phyloP scores from a whole-genome alignment of 1,140 invertebrate genomes.

The Leucophenga varia region DNA sequence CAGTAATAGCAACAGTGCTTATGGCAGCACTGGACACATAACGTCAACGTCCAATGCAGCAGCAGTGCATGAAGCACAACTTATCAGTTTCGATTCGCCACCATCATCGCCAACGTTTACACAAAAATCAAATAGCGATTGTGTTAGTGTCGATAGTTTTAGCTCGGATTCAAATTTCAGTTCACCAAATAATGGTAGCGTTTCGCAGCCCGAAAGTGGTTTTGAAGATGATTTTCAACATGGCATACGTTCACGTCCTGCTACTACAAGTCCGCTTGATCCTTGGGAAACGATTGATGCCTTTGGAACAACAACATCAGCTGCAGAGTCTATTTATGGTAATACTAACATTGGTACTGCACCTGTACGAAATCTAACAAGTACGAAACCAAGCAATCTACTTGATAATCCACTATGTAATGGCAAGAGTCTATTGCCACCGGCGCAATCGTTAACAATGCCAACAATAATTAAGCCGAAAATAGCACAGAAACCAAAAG shows the following conservation, averaged over 20 bases:
- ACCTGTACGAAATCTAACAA: constrained; percentile 41
- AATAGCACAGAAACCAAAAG: constrained; percentile 47
- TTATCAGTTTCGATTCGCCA: constrained; percentile 67
- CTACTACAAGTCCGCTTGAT: constrained; percentile 56
- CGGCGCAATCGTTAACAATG: constrained; percentile 57
- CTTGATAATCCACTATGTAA: constrained; percentile 57
- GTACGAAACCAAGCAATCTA: constrained; percentile 36
- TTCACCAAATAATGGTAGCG: constrained; percentile 63
- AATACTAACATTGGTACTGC: constrained; percentile 35
- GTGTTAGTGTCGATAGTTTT: constrained; percentile 72
- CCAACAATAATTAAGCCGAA: constrained; percentile 68
- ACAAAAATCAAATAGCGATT: constrained; percentile 71
- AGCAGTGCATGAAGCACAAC: constrained; percentile 42
- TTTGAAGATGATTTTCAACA: constrained; percentile 77
- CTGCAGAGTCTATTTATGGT: constrained; percentile 1
- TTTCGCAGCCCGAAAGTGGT: constrained; percentile 72
- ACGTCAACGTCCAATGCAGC: neutral
- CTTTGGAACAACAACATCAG: constrained; percentile 27
- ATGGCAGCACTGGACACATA: neutral
- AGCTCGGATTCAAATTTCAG: constrained; percentile 65
- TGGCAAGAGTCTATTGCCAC: constrained; percentile 51
- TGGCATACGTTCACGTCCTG: constrained; percentile 49
- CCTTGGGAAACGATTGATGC: constrained; percentile 60
- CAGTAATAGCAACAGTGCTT: constrained; percentile 11
- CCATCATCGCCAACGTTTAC: constrained; percentile 73